These are phyloP conservation scores for Nephrotoma guestfalica DNA, from an alignment of 2,888 invertebrate species.

Conservation along the genomic window DNA sequence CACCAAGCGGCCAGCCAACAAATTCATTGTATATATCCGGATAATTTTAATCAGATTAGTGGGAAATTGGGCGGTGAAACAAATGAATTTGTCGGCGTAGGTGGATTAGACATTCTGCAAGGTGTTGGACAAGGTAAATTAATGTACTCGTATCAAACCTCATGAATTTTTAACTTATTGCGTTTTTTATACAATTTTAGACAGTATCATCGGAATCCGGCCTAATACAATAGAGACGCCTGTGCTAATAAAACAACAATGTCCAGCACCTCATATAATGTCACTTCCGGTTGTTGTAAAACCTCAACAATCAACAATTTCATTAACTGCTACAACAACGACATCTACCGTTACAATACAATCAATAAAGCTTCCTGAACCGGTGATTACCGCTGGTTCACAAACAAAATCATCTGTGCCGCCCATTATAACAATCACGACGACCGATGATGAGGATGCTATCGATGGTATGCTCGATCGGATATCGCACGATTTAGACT, in stretches of 20 bases:
- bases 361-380: neutral
- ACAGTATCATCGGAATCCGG: conserved; percentile 30
- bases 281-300: conserved; percentile 14
- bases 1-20: neutral
- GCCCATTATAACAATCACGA: conserved; percentile 18
- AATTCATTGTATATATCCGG: neutral
- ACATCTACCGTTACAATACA: neutral
- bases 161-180: neutral
- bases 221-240: conserved; percentile 16
- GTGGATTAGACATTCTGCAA: conserved; percentile 30
- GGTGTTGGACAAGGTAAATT: conserved; percentile 28
- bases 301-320: neutral
- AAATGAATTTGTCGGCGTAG: conserved; percentile 28
- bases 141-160: neutral
- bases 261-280: conserved; percentile 14
- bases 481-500: conserved; percentile 70
- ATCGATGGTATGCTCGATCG: conserved; percentile 58
- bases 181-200: conserved; percentile 16
- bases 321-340: neutral
- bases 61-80: conserved; percentile 7
- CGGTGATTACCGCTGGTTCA: neutral
- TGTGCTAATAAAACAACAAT: neutral
- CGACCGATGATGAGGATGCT: conserved; percentile 17
- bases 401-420: conserved; percentile 6
- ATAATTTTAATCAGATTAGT: neutral